Conservation (phyloP, 2,888 invertebrate species). For the Hipparchia semele region DNA sequence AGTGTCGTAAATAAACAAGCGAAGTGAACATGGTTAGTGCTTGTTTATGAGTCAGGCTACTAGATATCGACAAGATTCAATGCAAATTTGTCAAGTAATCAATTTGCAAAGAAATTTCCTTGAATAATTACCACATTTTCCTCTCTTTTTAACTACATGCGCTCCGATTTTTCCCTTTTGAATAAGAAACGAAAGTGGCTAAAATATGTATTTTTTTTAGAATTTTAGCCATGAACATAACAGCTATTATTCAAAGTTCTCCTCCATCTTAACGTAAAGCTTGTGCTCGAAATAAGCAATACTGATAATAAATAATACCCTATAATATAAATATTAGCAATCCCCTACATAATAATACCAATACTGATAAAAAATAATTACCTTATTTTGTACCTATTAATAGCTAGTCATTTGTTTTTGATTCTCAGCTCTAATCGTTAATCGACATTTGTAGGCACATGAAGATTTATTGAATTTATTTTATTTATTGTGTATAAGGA, state of each 20-base stretch:
- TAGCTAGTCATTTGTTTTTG: too few species aligned
- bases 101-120: not conserved
- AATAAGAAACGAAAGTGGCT: too few species aligned
- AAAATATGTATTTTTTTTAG: too few species aligned
- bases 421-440: too few species aligned
- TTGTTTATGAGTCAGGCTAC: conserved; percentile 13
- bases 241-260: too few species aligned
- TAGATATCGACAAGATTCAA: not conserved
- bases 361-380: too few species aligned
- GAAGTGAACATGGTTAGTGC: conserved; percentile 9
- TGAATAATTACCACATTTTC: not conserved
- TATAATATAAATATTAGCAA: too few species aligned
- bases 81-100: conserved; percentile 4
- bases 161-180: too few species aligned
- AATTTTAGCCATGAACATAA: not conserved
- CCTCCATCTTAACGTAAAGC: too few species aligned
- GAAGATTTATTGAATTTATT: not conserved
- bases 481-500: not conserved
- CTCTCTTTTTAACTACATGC: not conserved
- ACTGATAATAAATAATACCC: not conserved
- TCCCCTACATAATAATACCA: too few species aligned
- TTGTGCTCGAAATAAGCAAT: not conserved
- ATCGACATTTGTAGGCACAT: not conserved
- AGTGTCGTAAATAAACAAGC: conserved; percentile 16
- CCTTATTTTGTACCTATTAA: not conserved